phyloP scores from a whole-genome alignment of 2,797 vertebrate species.

The Todus mexicanus region DNA sequence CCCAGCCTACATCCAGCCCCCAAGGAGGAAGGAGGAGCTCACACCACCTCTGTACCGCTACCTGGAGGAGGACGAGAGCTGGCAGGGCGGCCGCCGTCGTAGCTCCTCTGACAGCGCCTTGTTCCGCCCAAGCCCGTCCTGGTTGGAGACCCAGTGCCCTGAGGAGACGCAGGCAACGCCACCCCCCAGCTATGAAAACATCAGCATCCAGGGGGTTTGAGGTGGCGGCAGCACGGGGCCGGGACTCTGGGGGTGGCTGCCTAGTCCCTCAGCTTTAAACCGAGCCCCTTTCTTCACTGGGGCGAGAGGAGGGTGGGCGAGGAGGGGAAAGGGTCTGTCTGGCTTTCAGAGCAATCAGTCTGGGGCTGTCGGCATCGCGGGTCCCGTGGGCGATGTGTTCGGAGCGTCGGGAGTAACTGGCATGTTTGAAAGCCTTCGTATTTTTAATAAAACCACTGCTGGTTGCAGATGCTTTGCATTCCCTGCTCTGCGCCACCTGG shows the following conservation, averaged over 20 bases:
- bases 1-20: conserved; percentile 22
- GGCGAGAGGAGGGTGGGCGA: neutral
- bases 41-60: conserved; percentile 78
- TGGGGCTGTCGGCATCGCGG: neutral
- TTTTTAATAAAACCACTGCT: conserved; percentile 56
- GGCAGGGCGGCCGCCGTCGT: conserved; percentile 49
- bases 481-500: neutral
- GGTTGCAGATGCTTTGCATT: neutral
- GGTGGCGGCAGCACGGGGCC: accelerated
- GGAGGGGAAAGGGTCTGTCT: neutral
- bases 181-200: conserved; percentile 70
- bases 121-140: conserved; percentile 28
- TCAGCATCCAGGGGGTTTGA: conserved; percentile 6
- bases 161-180: neutral
- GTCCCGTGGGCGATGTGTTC: neutral
- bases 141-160: neutral
- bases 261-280: neutral
- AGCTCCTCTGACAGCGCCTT: conserved; percentile 36
- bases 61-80: conserved; percentile 80
- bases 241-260: neutral
- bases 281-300: neutral
- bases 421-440: neutral
- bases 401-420: accelerated
- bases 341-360: neutral
- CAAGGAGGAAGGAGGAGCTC: conserved; percentile 74